Conservation (phyloP, 2,797 vertebrate species). For the Anguilla obscura region DNA sequence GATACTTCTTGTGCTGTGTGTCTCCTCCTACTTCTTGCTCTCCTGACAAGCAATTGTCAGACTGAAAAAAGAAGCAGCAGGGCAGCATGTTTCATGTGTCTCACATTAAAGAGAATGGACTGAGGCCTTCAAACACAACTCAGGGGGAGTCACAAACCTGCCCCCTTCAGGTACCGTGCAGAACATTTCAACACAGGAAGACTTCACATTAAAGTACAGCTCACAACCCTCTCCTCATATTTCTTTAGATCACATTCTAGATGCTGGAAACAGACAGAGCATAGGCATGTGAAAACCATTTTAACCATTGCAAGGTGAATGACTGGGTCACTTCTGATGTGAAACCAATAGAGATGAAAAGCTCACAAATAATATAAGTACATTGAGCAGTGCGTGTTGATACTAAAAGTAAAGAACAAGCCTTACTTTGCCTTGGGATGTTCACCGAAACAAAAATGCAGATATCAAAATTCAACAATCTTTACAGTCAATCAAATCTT, state of each 20-base stretch:
- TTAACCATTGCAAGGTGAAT: background rate
- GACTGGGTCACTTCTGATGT: background rate
- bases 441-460: background rate
- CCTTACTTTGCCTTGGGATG: background rate
- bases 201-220: background rate
- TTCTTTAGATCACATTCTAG: background rate
- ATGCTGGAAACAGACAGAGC: background rate
- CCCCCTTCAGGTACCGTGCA: conserved; percentile 27
- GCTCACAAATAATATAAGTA: background rate
- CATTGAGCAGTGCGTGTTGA: background rate
- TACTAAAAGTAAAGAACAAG: background rate
- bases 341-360: background rate
- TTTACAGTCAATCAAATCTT: background rate
- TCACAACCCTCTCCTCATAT: background rate
- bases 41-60: conserved; percentile 14
- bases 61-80: background rate
- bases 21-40: background rate
- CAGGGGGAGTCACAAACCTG: conserved; percentile 11
- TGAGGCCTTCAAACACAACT: background rate
- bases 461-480: background rate
- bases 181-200: background rate
- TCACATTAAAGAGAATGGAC: conserved; percentile 6
- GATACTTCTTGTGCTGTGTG: background rate
- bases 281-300: background rate
- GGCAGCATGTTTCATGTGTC: conserved; percentile 23